Evolutionary conservation across 2,113 vertebrate genomes (phyloP).

Genomic region (Xenus cinereus): DNA sequence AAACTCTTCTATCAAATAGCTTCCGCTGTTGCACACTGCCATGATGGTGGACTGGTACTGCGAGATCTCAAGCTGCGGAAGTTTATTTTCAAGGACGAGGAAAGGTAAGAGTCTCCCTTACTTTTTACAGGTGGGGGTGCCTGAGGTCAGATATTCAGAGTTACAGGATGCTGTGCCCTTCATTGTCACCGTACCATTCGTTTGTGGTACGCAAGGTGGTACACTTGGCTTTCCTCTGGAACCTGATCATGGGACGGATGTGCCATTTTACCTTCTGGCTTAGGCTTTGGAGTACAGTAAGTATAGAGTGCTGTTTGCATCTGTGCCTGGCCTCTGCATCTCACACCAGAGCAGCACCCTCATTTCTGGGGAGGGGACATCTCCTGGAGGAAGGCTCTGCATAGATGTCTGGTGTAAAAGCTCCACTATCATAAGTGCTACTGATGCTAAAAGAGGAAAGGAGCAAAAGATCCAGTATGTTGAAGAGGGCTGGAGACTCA

Average conservation of each 20-base stretch:
- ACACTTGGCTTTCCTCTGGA: neutral
- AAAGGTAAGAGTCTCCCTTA: constrained; percentile 80
- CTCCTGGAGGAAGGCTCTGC: neutral
- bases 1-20: constrained; percentile 97
- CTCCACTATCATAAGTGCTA: rapidly evolving
- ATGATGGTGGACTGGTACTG: constrained; percentile 94
- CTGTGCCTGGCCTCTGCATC: neutral
- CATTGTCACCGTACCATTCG: rapidly evolving
- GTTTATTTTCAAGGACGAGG: constrained; percentile 97
- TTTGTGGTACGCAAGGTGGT: neutral
- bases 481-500: neutral
- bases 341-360: neutral
- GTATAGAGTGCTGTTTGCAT: neutral
- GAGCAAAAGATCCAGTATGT: neutral
- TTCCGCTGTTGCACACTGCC: constrained; percentile 96
- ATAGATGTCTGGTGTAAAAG: neutral
- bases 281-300: neutral
- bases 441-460: neutral
- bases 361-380: neutral
- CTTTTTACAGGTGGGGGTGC: neutral
- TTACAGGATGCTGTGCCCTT: neutral
- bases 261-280: neutral
- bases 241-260: neutral
- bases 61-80: constrained; percentile 97
- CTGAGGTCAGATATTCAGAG: neutral